Percentiles rank a stretch among this genome's conserved stretches.
phyloP scores from a whole-genome alignment of 2,888 invertebrate genomes.

The Dexiosoma caninum region DNA sequence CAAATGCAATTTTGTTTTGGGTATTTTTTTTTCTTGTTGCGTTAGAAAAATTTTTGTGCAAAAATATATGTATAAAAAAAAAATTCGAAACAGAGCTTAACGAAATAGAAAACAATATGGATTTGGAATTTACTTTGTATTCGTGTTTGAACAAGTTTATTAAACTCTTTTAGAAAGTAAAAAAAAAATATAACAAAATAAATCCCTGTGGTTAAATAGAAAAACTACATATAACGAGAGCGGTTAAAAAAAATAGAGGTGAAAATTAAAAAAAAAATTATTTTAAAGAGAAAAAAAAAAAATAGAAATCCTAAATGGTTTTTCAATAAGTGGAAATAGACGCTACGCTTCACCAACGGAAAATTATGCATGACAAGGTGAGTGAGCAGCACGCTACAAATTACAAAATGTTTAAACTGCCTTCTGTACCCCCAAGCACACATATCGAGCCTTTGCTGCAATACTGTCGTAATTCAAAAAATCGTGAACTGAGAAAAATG shows the following conservation, averaged over 20 bases:
- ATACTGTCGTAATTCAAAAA: too few relatives aligned
- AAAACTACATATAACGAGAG: background rate
- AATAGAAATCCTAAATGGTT: background rate
- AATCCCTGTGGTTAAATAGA: background rate
- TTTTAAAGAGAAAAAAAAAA: background rate
- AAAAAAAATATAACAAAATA: background rate
- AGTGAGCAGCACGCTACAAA: too few relatives aligned
- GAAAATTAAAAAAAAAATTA: background rate
- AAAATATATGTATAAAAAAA: background rate
- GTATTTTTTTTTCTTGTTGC: background rate
- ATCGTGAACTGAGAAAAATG: too few relatives aligned
- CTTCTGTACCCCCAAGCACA: too few relatives aligned
- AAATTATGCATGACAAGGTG: too few relatives aligned
- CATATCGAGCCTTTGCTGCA: too few relatives aligned
- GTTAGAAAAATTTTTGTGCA: too few relatives aligned
- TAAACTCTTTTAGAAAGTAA: constrained; percentile 21
- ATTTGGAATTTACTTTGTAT: background rate
- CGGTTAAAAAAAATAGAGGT: background rate
- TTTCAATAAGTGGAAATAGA: too few relatives aligned
- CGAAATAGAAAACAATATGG: background rate
- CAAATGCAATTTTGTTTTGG: background rate
- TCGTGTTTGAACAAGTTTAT: constrained; percentile 22
- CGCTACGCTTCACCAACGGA: too few relatives aligned
- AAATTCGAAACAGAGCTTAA: constrained; percentile 21
- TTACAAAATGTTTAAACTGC: too few relatives aligned